Evolutionary conservation across 2,888 invertebrate species (phyloP).

Genomic region (Plagiodera versicolora): DNA sequence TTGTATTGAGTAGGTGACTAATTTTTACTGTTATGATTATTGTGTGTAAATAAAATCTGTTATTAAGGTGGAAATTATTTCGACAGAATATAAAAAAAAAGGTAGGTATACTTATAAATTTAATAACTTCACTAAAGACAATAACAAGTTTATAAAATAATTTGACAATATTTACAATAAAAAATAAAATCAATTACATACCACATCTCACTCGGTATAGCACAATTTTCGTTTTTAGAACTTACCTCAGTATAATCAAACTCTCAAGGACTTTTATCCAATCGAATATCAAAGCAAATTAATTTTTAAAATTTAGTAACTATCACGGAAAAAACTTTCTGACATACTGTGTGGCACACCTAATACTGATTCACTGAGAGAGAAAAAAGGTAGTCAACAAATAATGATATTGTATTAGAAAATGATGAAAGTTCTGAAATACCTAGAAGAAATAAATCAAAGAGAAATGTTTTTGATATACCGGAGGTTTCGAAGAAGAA

Average conservation of each 20-base stretch:
- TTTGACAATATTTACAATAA: slow-evolving; percentile 31
- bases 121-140: slow-evolving; percentile 20
- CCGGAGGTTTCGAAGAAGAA: too few species aligned
- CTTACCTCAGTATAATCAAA: background rate
- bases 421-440: too few species aligned
- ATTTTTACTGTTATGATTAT: background rate
- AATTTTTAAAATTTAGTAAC: background rate
- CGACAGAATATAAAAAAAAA: background rate
- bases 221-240: slow-evolving; percentile 4
- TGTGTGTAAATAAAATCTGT: background rate
- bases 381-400: background rate
- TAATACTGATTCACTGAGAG: background rate
- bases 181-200: slow-evolving; percentile 11
- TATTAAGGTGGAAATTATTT: background rate
- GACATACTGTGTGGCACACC: background rate
- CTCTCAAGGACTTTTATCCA: background rate
- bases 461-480: too few species aligned
- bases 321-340: background rate
- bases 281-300: background rate
- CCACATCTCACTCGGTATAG: slow-evolving; percentile 12
- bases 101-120: slow-evolving; percentile 1
- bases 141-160: slow-evolving; percentile 33
- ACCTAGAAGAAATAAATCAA: too few species aligned
- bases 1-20: too few species aligned
- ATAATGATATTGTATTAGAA: too few species aligned